Evolutionary conservation across 1,140 invertebrate genomes (phyloP).

Genomic region (Caerostris extrusa): DNA sequence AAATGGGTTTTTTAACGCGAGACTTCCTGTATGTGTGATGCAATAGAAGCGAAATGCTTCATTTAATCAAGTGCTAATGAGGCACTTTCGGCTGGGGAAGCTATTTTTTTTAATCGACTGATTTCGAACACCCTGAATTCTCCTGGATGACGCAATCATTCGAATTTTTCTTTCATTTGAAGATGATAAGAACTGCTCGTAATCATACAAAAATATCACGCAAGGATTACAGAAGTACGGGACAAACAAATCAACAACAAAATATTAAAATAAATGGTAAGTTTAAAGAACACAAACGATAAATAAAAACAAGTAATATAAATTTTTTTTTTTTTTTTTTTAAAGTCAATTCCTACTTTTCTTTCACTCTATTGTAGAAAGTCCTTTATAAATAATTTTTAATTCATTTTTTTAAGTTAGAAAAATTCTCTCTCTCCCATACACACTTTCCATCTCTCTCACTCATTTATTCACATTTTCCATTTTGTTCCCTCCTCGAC

Average conservation of each 20-base stretch:
- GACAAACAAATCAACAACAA: not conserved
- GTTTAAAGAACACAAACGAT: not conserved
- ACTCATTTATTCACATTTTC: no score
- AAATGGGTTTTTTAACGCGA: not conserved
- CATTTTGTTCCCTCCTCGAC: no score
- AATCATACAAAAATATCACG: not conserved
- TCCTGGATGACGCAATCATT: not conserved
- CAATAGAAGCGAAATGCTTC: not conserved
- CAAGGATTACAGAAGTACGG: not conserved
- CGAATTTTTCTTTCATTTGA: not conserved
- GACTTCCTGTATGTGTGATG: conserved; percentile 37
- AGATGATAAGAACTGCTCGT: not conserved
- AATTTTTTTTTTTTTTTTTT: no score
- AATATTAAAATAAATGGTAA: not conserved
- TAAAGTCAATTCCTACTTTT: no score
- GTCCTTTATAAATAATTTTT: no score
- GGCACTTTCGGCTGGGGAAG: not conserved
- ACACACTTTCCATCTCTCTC: no score
- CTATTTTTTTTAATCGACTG: conserved; percentile 27
- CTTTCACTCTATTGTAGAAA: no score
- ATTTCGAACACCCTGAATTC: not conserved
- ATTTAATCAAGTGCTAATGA: conserved; percentile 34
- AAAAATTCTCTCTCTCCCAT: no score
- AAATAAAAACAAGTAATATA: not conserved
- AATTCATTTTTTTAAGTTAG: no score